Percentiles rank a stretch among this genome's conserved stretches.
Evolutionary conservation across 1,140 invertebrate genomes (phyloP).

Genomic region (Tenebrio molitor): DNA sequence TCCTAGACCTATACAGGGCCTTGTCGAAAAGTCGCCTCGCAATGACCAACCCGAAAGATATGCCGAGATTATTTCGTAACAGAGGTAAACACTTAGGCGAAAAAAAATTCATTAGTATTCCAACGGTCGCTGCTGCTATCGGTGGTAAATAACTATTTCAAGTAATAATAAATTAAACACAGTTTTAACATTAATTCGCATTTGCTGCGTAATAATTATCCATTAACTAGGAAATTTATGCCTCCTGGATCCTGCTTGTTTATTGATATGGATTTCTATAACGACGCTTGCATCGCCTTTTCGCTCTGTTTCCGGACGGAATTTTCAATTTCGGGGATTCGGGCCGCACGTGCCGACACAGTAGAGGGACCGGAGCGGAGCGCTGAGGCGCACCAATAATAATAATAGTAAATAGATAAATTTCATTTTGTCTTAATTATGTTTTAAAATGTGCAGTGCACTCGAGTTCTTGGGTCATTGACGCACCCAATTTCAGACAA

Average conservation of each 20-base stretch:
- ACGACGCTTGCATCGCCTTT: no score
- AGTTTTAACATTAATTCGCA: slow-evolving; percentile 25
- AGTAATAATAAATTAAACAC: slow-evolving; percentile 36
- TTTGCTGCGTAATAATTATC: slow-evolving; percentile 29
- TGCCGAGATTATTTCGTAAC: no score
- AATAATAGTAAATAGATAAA: no score
- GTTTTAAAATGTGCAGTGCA: no score
- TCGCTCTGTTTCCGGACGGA: background rate
- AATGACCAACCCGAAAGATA: no score
- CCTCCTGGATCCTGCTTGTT: slow-evolving; percentile 6
- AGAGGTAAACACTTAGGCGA: background rate
- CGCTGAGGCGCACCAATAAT: no score
- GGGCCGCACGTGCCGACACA: no score
- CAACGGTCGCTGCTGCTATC: background rate
- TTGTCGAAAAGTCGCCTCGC: background rate
- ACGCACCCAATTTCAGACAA: no score
- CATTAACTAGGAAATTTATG: slow-evolving; percentile 30
- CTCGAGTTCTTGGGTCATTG: no score
- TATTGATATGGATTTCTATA: no score
- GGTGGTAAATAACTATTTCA: slow-evolving; percentile 3
- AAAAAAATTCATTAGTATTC: slow-evolving; percentile 21
- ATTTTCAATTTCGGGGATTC: slow-evolving; percentile 18
- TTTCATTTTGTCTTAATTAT: no score
- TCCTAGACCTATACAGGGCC: slow-evolving; percentile 12
- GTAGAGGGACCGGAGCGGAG: no score